Base-by-base conservation (phyloP, 2,888 invertebrate species). In the Orthosia gothica region DNA sequence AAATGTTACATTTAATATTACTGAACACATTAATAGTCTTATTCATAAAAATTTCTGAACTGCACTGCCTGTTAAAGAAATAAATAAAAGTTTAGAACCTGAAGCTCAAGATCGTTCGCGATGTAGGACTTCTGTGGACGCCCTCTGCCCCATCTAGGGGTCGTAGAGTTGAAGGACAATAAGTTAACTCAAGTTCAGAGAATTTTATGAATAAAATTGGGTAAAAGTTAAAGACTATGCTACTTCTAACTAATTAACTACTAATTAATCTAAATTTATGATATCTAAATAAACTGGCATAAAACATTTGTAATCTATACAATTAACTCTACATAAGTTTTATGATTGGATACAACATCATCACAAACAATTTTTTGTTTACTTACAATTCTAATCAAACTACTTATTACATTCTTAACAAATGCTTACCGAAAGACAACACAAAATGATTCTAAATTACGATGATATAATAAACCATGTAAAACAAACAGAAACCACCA, bases 401-500 rank as follows among this genome's bases (percentile, higher is more conserved):
- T 58, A 54, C n/a, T 58, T 71, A 23, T 5, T 23, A 18, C 13
- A 50, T 26, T 26, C 18, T 50, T 40, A 57, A 65, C 3, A 20
- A 45, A 68, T 64, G 3, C 12, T 26, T 64, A 74, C 23, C 9
- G 5, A 59, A 59, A 54, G 20, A 64, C 45, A 68, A 45, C 26
- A 75, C 45, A 65, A 61, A 52, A 62, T 50, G 49, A 63, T 20
- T 58, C 15, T n/a, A 76, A 70, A 55, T 26, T 18, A 52, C 13
- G 47, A 79, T 55, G 45, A 66, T 45, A 16, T 58, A 62, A 63
- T 45, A 40, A 50, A 59, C 64, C 15, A 70, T 65, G 15, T 52
- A 32, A 76, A 40, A 3, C 63, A 70, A 62, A 61, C 47, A 40
- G 32, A 61, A 59, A 26, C 81, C 66, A 40, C 83, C 74, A 81